Conservation (phyloP, 2,888 invertebrate species). For the Cataglyphis rosenhaueri region DNA sequence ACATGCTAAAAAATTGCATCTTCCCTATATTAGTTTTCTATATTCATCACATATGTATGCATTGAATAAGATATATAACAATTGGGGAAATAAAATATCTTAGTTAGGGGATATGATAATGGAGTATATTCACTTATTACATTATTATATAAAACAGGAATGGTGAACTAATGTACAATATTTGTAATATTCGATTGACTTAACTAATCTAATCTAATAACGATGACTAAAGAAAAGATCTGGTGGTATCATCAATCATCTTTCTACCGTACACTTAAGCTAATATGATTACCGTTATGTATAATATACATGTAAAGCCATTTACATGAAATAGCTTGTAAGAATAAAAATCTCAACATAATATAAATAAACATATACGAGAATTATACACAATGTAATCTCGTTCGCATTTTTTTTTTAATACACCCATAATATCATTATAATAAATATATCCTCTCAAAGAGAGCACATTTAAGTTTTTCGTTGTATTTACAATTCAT, state of each 20-base stretch:
- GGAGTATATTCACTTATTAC: slow-evolving; percentile 22
- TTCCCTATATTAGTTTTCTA: background rate
- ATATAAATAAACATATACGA: slow-evolving; percentile 53
- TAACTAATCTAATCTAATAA: slow-evolving; percentile 43
- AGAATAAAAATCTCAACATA: slow-evolving; percentile 30
- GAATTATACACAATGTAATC: slow-evolving; percentile 52
- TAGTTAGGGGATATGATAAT: background rate
- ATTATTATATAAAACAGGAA: slow-evolving; percentile 62
- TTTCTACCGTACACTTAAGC: slow-evolving; percentile 42
- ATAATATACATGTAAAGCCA: slow-evolving; percentile 36
- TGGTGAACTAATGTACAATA: background rate
- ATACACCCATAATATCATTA: slow-evolving; percentile 61
- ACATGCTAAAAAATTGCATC: background rate
- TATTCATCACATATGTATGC: background rate
- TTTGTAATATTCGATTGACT: slow-evolving; percentile 34
- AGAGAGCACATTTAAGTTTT: slow-evolving; percentile 59
- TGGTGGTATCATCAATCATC: slow-evolving; percentile 72
- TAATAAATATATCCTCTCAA: slow-evolving; percentile 61
- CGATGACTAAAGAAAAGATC: slow-evolving; percentile 51
- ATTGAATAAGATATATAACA: background rate
- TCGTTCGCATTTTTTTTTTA: slow-evolving; percentile 67
- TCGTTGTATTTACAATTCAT: slow-evolving; percentile 70
- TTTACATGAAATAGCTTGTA: slow-evolving; percentile 40
- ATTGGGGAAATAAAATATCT: slow-evolving; percentile 16
- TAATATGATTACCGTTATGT: slow-evolving; percentile 53